Conservation (phyloP, 1,140 invertebrate species). For the Drosophila kanapiae region DNA sequence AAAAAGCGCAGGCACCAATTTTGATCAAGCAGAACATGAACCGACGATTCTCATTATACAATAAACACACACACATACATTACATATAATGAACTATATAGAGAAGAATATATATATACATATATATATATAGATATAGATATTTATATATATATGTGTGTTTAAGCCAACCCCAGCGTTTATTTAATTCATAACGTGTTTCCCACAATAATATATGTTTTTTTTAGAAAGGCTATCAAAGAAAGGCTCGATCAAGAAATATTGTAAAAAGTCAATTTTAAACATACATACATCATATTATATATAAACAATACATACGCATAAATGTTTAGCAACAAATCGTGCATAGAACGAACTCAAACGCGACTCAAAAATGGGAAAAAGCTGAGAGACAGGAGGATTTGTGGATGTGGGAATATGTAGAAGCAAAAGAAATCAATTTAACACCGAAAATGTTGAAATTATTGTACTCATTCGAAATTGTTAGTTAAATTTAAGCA, state of each 20-base stretch:
- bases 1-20: conserved; percentile 65
- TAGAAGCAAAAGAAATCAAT: conserved; percentile 24
- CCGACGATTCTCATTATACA: conserved; percentile 69
- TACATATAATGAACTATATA: conserved; percentile 37
- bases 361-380: conserved; percentile 7
- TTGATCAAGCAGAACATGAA: conserved; percentile 57
- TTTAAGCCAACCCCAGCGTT: conserved; percentile 48
- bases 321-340: conserved; percentile 46
- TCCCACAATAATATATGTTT: conserved; percentile 10
- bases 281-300: conserved; percentile 47
- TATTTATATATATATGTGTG: conserved; percentile 41
- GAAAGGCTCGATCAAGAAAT: conserved; percentile 1
- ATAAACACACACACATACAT: conserved; percentile 47
- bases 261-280: conserved; percentile 79
- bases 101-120: conserved; percentile 36
- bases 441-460: conserved; percentile 45
- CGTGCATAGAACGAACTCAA: conserved; percentile 37
- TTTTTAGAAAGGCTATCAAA: conserved; percentile 6
- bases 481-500: conserved; percentile 45
- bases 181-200: conserved; percentile 27
- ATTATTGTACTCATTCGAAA: conserved; percentile 54
- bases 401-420: conserved; percentile 6
- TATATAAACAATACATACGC: conserved; percentile 23
- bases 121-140: too few relatives aligned
- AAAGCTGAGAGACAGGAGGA: conserved; percentile 5